A percentile compares a stretch with the other conserved stretches of the same genome.
Evolutionary conservation across 1,140 invertebrate genomes (phyloP).

Genomic region (Solenopsis fugax): DNA sequence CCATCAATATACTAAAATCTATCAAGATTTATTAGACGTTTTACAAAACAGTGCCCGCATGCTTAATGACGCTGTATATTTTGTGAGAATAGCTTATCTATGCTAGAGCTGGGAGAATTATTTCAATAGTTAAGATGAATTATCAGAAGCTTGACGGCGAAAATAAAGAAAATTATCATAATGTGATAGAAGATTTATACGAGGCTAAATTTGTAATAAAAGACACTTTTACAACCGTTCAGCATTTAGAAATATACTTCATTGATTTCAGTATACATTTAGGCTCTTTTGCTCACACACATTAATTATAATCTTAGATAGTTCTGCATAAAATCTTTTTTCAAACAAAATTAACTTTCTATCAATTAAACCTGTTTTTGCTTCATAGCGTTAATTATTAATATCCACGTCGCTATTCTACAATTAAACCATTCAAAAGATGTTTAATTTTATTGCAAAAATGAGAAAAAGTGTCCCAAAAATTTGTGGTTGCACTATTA

Average conservation of each 20-base stretch:
- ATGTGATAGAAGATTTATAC: slow-evolving; percentile 12
- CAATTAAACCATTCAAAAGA: neutral
- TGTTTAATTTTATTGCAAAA: slow-evolving; percentile 7
- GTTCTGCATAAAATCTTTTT: neutral
- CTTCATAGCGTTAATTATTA: neutral
- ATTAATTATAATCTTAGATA: slow-evolving; percentile 28
- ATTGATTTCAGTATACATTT: neutral
- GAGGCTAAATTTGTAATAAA: slow-evolving; percentile 38
- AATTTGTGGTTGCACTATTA: neutral
- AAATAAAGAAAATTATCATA: slow-evolving; percentile 16
- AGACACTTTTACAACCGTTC: neutral
- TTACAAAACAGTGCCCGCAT: slow-evolving; percentile 27
- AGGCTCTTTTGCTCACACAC: neutral
- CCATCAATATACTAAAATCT: slow-evolving; percentile 10
- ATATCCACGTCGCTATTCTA: neutral
- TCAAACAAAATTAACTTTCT: neutral
- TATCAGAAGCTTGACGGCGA: neutral
- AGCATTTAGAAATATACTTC: neutral
- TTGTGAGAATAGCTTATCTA: slow-evolving; percentile 64
- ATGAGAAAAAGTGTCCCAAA: neutral
- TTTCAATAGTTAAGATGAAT: neutral
- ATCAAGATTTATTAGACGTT: slow-evolving; percentile 49
- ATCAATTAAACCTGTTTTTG: neutral
- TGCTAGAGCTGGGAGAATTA: slow-evolving; percentile 14
- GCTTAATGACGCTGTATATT: slow-evolving; percentile 65